These are phyloP conservation scores for Melangyna quadrimaculata DNA, from an alignment of 2,888 invertebrate species.

Conservation along the genomic window DNA sequence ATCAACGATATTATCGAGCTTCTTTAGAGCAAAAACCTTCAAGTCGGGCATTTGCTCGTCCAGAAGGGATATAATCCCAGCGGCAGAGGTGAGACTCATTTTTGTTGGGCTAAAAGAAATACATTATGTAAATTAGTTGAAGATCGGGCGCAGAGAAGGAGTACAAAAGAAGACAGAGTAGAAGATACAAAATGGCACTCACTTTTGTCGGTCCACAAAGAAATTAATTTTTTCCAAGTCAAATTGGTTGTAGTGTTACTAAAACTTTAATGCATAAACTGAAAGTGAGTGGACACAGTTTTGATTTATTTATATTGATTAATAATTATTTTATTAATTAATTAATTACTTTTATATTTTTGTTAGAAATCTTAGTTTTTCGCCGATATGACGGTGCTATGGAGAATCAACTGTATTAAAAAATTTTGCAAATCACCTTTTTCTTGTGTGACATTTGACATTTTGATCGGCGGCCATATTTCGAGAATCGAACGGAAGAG, in stretches of 20 bases:
- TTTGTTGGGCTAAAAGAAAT: conserved; percentile 4
- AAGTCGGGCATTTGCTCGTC: conserved; percentile 97
- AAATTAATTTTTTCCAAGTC: conserved; percentile 39
- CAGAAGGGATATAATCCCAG: conserved; percentile 96
- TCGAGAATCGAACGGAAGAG: conserved; percentile 11
- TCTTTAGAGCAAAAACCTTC: conserved; percentile 95
- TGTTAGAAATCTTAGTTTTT: conserved; percentile 17
- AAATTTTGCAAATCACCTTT: conserved; percentile 67
- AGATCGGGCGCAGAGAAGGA: neutral
- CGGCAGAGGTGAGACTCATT: conserved; percentile 85
- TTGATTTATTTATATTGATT: too few relatives aligned
- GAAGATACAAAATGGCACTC: conserved; percentile 63
- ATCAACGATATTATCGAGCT: conserved; percentile 96
- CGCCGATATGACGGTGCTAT: neutral
- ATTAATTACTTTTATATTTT: conserved; percentile 17
- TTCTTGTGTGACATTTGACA: conserved; percentile 56
- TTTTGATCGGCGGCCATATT: conserved; percentile 41
- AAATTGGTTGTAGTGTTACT: conserved; percentile 15
- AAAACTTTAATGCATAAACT: neutral
- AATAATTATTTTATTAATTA: neutral
- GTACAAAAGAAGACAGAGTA: neutral
- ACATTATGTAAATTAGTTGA: conserved; percentile 13
- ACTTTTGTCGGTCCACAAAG: conserved; percentile 40
- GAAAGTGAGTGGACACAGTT: neutral
- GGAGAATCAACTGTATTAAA: conserved; percentile 13